phyloP scores from a whole-genome alignment of 2,888 invertebrate species.

The Macaria notata region DNA sequence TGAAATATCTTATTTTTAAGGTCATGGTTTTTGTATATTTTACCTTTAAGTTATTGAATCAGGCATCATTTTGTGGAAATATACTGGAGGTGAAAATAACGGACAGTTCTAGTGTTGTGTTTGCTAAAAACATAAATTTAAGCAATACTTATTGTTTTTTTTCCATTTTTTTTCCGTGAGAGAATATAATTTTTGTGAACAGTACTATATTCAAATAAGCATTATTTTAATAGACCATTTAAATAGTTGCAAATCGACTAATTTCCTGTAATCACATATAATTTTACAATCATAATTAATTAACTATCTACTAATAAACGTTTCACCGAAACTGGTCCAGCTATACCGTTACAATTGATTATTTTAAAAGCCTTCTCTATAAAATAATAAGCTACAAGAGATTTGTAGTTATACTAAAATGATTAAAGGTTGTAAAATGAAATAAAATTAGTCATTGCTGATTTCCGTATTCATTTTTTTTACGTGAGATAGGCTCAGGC shows the following conservation, averaged over 20 bases:
- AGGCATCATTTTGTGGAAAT: too few species aligned
- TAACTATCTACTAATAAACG: constrained; percentile 10
- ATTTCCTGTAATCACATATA: constrained; percentile 14
- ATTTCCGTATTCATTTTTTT: constrained; percentile 26
- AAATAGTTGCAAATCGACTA: neutral
- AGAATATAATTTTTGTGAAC: too few species aligned
- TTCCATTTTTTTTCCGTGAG: too few species aligned
- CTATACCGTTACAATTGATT: constrained; percentile 24
- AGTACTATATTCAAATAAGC: too few species aligned
- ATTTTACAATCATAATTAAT: constrained; percentile 19
- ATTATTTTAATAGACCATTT: too few species aligned
- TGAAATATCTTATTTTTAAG: neutral
- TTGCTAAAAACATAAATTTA: too few species aligned
- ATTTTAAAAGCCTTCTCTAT: constrained; percentile 13
- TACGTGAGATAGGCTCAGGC: too few species aligned
- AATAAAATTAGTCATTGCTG: constrained; percentile 28
- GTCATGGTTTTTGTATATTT: too few species aligned
- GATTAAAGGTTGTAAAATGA: constrained; percentile 29
- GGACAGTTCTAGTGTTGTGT: too few species aligned
- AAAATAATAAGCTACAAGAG: constrained; percentile 14
- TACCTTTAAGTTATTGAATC: too few species aligned
- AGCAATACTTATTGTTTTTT: too few species aligned
- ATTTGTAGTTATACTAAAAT: constrained; percentile 26
- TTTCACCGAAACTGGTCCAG: constrained; percentile 13
- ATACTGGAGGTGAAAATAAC: too few species aligned